Evolutionary conservation across 2,888 invertebrate species (phyloP).

Genomic region (Branchellion lobata): DNA sequence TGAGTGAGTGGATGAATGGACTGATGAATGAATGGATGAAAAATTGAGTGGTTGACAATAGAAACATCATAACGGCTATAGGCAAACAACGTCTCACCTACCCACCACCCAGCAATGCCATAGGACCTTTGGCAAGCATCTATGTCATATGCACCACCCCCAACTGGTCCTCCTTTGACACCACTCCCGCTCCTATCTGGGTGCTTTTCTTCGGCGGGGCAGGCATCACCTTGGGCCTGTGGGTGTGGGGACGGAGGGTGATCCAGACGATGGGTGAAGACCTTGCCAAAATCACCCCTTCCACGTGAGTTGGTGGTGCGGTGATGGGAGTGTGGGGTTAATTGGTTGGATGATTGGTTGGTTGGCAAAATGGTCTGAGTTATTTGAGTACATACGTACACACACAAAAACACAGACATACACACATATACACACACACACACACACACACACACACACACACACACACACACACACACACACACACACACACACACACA

Average conservation of each 20-base stretch:
- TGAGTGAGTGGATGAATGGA: too few species aligned
- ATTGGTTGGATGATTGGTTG: not conserved
- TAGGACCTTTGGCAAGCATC: slow-evolving; percentile 90
- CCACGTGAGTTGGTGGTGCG: slow-evolving; percentile 69
- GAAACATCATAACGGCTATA: too few species aligned
- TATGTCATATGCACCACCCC: slow-evolving; percentile 66
- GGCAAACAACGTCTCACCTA: not conserved
- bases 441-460: too few species aligned
- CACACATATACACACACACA: too few species aligned
- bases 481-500: too few species aligned
- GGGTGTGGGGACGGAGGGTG: slow-evolving; percentile 93
- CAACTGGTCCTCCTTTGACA: slow-evolving; percentile 66
- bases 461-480: too few species aligned
- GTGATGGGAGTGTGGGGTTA: not conserved
- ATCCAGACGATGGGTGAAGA: slow-evolving; percentile 96
- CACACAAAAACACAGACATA: too few species aligned
- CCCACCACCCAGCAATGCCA: slow-evolving; percentile 77
- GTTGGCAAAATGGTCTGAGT: too few species aligned
- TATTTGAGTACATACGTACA: too few species aligned
- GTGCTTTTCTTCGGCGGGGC: slow-evolving; percentile 89
- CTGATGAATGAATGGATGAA: too few species aligned
- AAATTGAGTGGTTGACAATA: too few species aligned
- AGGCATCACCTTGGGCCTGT: slow-evolving; percentile 90
- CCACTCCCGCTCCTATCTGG: slow-evolving; percentile 83
- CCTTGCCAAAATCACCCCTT: slow-evolving; percentile 91